phyloP scores from a whole-genome alignment of 2,888 invertebrate species.

The Chalcosyrphus nemorum region DNA sequence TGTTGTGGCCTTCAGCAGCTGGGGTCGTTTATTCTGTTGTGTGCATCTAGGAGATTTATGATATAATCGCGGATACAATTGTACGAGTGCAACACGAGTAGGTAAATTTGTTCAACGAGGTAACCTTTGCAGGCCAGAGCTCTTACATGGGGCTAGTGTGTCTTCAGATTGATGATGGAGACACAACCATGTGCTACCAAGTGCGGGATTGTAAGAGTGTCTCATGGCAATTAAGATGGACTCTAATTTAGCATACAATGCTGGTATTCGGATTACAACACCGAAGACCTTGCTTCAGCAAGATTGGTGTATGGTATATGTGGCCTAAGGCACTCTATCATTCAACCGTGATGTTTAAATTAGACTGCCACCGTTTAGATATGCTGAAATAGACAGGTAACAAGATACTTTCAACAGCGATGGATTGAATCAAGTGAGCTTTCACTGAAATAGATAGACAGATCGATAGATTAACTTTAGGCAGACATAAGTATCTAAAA shows the following conservation, averaged over 20 bases:
- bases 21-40: conserved; percentile 28
- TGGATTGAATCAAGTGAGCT: too few species aligned
- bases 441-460: too few species aligned
- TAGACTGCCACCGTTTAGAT: neutral
- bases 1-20: conserved; percentile 28
- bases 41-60: conserved; percentile 11
- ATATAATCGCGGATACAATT: neutral
- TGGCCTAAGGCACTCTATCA: neutral
- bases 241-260: conserved; percentile 24
- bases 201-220: neutral
- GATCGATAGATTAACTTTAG: too few species aligned
- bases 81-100: neutral
- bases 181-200: neutral
- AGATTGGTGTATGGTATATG: neutral
- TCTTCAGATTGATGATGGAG: neutral
- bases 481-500: too few species aligned
- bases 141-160: neutral
- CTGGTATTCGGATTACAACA: neutral
- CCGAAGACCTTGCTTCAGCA: neutral
- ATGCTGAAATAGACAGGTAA: neutral
- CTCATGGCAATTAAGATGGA: conserved; percentile 40
- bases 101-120: conserved; percentile 6
- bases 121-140: conserved; percentile 1
- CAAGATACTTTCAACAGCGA: neutral
- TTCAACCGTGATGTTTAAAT: neutral